phyloP scores from a whole-genome alignment of 2,113 vertebrate genomes.

The Ochotona curzoniae region DNA sequence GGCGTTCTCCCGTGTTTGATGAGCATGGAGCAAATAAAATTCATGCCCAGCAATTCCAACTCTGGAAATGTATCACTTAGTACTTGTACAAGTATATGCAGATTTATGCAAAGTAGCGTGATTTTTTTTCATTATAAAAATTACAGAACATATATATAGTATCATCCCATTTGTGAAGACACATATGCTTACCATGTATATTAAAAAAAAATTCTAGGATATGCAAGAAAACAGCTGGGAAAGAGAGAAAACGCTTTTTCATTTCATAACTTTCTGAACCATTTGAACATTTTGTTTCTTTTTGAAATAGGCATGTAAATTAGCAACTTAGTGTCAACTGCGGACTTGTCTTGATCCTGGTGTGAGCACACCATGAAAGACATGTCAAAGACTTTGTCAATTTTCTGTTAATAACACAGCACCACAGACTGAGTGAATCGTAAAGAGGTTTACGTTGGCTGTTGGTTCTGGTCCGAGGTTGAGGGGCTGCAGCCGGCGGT shows the following conservation, averaged over 20 bases:
- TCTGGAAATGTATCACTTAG: background rate
- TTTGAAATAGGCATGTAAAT: background rate
- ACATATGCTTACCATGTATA: background rate
- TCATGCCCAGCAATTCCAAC: background rate
- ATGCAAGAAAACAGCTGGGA: background rate
- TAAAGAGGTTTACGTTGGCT: background rate
- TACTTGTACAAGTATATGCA: background rate
- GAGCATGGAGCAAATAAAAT: background rate
- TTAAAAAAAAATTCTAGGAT: background rate
- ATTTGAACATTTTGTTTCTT: background rate
- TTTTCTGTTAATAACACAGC: background rate
- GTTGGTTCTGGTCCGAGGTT: background rate
- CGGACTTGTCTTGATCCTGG: background rate
- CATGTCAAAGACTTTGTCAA: background rate
- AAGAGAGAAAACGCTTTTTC: background rate
- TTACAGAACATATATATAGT: background rate
- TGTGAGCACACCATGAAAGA: background rate
- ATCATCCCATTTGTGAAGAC: background rate
- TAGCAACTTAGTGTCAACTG: background rate
- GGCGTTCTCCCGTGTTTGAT: background rate
- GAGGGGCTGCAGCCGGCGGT: background rate
- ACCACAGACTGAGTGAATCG: background rate
- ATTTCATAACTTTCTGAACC: constrained; percentile 20
- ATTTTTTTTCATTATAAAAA: background rate
- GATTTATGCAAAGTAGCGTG: background rate